A percentile compares a stretch with the other conserved stretches of the same genome.
Evolutionary conservation across 2,113 vertebrate species (phyloP).

Genomic region (Bubo bubo): DNA sequence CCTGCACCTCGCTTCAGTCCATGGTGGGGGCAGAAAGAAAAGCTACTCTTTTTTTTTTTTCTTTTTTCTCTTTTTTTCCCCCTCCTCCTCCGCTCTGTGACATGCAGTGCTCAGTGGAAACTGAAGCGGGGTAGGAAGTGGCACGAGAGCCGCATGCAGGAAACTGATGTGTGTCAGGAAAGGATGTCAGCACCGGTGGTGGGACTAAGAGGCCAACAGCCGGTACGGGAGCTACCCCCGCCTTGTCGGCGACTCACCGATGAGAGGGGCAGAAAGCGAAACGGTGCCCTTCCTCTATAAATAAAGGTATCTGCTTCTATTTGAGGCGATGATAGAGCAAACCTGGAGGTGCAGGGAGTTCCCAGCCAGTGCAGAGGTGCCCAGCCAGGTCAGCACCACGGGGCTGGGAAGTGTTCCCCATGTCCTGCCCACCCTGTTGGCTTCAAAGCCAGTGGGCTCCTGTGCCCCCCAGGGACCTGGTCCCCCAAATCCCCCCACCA

Average conservation of each 20-base stretch:
- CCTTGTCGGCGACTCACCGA: fast-evolving
- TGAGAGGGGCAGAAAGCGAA: not conserved
- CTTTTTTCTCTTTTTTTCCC: fast-evolving
- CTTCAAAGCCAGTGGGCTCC: not conserved
- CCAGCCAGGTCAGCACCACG: fast-evolving
- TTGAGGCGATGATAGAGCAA: fast-evolving
- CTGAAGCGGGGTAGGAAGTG: not conserved
- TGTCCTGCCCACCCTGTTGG: fast-evolving
- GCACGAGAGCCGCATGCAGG: not conserved
- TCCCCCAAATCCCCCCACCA: not conserved
- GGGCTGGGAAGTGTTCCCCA: not conserved
- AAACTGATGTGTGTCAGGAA: constrained; percentile 38
- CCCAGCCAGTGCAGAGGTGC: not conserved
- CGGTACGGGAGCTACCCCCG: fast-evolving
- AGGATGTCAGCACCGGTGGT: not conserved
- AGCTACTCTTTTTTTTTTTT: fast-evolving
- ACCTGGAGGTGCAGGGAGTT: fast-evolving
- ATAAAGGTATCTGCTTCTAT: not conserved
- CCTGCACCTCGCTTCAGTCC: fast-evolving
- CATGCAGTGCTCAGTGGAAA: fast-evolving
- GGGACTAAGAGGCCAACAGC: not conserved
- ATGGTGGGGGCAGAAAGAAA: not conserved
- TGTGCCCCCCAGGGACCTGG: fast-evolving
- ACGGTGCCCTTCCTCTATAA: not conserved
- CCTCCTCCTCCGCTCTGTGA: fast-evolving